Evolutionary conservation across 2,797 vertebrate species (phyloP), one percentile per base, ranked within the genome.

Genomic region (Anguilla anguilla): DNA sequence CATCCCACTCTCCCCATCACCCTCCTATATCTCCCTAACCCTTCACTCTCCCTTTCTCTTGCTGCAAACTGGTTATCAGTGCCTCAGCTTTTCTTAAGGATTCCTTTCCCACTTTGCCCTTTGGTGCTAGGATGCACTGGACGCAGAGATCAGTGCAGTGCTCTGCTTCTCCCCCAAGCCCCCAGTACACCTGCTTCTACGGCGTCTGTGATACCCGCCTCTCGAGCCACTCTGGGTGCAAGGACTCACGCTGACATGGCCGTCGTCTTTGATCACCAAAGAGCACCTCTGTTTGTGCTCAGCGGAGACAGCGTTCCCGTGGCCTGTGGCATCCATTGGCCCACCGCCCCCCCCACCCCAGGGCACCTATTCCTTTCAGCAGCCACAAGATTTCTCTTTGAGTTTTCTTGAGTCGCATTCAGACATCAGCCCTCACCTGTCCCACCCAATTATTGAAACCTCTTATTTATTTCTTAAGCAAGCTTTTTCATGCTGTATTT

Each of bases 81-180:
- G 53, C 46, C 11, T 28, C 11, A 0, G 5, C 22, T 39, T 9
- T 39, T 55, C 67, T 77, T 43, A 43, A 49, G 39, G 51, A 46
- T 69, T 86, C 85, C 9, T 31, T 31, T 79, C 69, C 28, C 2
- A 2, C 72, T n/a, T 79, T 81, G 72, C 53, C 74, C 86, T 86
- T 55, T 22, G 55, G 53, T 55, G 35, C 49, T 79, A 2, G 1
- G 25, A 39, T 22, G 53, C 22, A 35, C 31, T 25, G 72, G n/a
- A 3, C 13, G 9, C 22, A 25, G 72, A 57, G 51, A 79, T 77
- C 28, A 31, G 51, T 19, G 3, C 1, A 15, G 69, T 69, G 11
- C 17, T 5, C 39, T 69, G 53, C 17, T 15, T 55, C 49, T 25
- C 86, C 53, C 86, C 53, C 11, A 11, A 17, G 5, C 5, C 31